Base-by-base conservation (phyloP, 2,113 vertebrate genomes). In the Tragulus kanchil region DNA sequence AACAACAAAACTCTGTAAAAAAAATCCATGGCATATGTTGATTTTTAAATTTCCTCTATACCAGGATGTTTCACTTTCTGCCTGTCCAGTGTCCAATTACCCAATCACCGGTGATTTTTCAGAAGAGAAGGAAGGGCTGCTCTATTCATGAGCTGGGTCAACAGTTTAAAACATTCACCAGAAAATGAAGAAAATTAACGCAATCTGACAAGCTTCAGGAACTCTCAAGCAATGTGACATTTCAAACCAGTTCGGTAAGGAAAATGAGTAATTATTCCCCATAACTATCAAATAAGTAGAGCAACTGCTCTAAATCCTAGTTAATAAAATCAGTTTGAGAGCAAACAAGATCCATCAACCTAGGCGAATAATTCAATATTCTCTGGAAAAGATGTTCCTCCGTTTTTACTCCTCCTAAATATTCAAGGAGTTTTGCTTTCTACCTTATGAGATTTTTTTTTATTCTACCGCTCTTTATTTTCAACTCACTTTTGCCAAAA, bases 131-230 rank as follows among this genome's bases (percentile, higher is more conserved):
- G 73, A 69, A 90, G 14, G 23, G 6, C 28, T 90, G 28, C 19
- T 85, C 1, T 90, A 9, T 48, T 62, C n/a, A 42, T 16, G 56
- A 93, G 50, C 92, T 89, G 28, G 77, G 64, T 89, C 69, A 92
- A 87, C 75, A 94, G 42, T 85, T 94, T 85, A 95, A 96, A 93
- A 50, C 56, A 90, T n/a, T 94, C 84, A 71, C n/a, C 59, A 81
- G 48, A 91, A 90, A 94, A 65, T 50, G 61, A 59, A 56, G 52
- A 78, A 73, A 85, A 92, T 83, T 42, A 90, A 94, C 50, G 59
- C n/a, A 92, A 17, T 36, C 65, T 64, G 88, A 91, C 36, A 50
- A 90, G 42, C 81, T 36, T 19, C 26, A 45, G 85, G 92, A 77
- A 77, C 65, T 94, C 87, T 82, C 62, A 64, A 61, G 69, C 50